A percentile compares a stretch with the other conserved stretches of the same genome.
phyloP scores from a whole-genome alignment of 2,888 invertebrate genomes.

The Leucophenga montana region DNA sequence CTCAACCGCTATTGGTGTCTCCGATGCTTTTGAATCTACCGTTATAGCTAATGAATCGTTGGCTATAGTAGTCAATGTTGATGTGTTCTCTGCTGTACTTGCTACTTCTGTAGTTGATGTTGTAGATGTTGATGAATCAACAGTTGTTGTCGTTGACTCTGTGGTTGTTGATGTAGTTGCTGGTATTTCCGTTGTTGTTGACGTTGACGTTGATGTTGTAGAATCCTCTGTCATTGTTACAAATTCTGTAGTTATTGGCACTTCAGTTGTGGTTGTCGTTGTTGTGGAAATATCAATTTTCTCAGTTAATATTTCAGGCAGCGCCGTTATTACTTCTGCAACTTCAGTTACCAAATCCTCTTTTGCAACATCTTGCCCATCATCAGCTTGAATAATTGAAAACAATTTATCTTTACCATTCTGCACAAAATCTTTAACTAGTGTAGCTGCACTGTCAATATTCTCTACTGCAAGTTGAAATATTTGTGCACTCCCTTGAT shows the following conservation, averaged over 20 bases:
- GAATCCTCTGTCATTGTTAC: conserved; percentile 10
- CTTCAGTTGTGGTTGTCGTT: not conserved
- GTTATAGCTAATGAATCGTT: conserved; percentile 8
- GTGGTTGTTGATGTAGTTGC: not conserved
- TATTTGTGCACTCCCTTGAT: too few relatives aligned
- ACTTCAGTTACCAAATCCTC: conserved; percentile 5
- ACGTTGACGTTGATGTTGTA: too few relatives aligned
- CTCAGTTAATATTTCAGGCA: not conserved
- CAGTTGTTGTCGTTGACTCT: conserved; percentile 13
- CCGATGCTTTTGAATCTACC: not conserved
- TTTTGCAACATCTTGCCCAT: not conserved
- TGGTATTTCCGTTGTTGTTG: not conserved
- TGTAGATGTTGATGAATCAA: not conserved
- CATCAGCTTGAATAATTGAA: too few relatives aligned
- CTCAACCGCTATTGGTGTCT: conserved; percentile 17
- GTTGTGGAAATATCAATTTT: conserved; percentile 1
- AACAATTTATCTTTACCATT: too few relatives aligned
- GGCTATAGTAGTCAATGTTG: not conserved
- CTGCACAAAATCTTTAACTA: too few relatives aligned
- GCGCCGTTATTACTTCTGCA: not conserved
- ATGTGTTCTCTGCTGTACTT: not conserved
- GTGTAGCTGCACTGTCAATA: too few relatives aligned
- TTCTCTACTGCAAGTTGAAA: too few relatives aligned
- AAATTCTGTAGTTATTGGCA: not conserved
- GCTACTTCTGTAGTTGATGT: not conserved